Percentiles rank a stretch among this genome's conserved stretches.
Evolutionary conservation across 2,113 vertebrate species (phyloP).

Genomic region (Ramphastos sulfuratus): DNA sequence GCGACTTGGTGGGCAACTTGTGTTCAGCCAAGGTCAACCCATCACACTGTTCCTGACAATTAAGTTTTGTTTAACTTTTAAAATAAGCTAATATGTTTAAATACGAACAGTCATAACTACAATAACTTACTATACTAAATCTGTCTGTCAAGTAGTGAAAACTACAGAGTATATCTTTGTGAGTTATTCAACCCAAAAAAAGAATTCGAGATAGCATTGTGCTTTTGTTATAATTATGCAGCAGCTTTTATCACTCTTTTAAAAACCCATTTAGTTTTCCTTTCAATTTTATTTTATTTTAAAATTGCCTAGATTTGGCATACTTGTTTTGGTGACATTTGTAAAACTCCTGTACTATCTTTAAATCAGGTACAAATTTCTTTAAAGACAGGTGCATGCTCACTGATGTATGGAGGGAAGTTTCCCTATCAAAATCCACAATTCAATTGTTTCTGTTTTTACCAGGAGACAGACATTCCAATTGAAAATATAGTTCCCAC

Average conservation of each 20-base stretch:
- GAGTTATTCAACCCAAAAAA: background rate
- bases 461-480: background rate
- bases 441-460: background rate
- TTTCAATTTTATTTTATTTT: background rate
- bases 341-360: background rate
- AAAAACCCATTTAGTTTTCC: background rate
- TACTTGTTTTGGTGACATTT: background rate
- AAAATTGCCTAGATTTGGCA: background rate
- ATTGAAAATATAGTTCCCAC: background rate
- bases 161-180: background rate
- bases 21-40: no score
- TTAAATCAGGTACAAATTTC: background rate
- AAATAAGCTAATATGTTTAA: background rate
- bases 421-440: background rate
- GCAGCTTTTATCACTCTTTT: background rate
- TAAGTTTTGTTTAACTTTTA: background rate
- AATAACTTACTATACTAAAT: background rate
- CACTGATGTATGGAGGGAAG: background rate
- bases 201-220: background rate
- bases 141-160: background rate
- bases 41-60: background rate
- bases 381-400: background rate
- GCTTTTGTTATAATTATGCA: background rate
- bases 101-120: background rate
- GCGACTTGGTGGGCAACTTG: no score